Evolutionary conservation across 2,113 vertebrate genomes (phyloP).

Genomic region (Corythornis cristatus): DNA sequence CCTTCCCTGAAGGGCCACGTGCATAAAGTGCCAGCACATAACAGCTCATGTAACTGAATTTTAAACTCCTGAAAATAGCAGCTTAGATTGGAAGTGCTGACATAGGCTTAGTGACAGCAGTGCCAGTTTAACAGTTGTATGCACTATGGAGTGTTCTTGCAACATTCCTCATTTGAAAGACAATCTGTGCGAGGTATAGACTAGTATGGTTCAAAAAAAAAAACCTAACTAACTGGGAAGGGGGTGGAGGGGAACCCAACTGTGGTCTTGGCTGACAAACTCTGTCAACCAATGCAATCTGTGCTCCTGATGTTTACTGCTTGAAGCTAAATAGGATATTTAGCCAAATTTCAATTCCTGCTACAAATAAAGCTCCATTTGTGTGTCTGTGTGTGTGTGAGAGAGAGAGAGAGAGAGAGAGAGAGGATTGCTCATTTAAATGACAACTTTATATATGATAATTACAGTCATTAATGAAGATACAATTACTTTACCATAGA

Average conservation of each 20-base stretch:
- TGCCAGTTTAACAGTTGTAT: conserved; percentile 36
- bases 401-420: neutral
- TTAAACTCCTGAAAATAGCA: conserved; percentile 75
- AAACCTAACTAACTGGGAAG: neutral
- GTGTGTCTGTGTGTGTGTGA: neutral
- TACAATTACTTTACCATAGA: conserved; percentile 73
- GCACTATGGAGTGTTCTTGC: conserved; percentile 40
- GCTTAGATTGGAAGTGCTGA: conserved; percentile 67
- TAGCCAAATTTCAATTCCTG: conserved; percentile 64
- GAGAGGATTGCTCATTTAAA: conserved; percentile 74
- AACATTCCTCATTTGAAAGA: conserved; percentile 37
- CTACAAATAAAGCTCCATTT: conserved; percentile 71
- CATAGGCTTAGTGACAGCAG: conserved; percentile 38
- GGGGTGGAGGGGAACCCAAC: neutral
- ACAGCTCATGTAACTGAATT: conserved; percentile 62
- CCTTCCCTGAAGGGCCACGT: conserved; percentile 13
- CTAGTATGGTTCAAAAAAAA: neutral
- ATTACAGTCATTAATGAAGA: conserved; percentile 79
- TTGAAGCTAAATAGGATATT: conserved; percentile 49
- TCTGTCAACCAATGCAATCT: conserved; percentile 29
- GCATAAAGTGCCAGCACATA: conserved; percentile 39
- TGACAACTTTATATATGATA: conserved; percentile 76
- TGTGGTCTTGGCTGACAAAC: conserved; percentile 48
- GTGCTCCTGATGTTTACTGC: conserved; percentile 27
- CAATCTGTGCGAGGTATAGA: conserved; percentile 40